Percentiles rank a stretch among this genome's conserved stretches.
phyloP scores from a whole-genome alignment of 2,797 vertebrate genomes.

The Sebastes vulpes region DNA sequence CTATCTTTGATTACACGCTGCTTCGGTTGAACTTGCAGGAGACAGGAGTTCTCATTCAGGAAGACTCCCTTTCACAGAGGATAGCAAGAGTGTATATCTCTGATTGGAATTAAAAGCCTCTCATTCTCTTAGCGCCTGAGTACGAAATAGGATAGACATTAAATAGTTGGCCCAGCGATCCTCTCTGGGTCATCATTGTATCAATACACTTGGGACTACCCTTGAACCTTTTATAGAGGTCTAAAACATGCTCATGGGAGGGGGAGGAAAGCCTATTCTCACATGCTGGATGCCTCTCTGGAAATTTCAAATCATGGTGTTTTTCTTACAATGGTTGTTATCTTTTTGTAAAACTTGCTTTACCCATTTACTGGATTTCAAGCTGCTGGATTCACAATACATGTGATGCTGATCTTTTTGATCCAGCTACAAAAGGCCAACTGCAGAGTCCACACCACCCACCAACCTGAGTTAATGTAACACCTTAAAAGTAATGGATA shows the following conservation, averaged over 20 bases:
- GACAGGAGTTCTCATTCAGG: conserved; percentile 75
- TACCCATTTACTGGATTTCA: conserved; percentile 8
- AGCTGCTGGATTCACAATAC: background rate
- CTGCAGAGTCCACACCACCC: background rate
- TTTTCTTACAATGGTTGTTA: background rate
- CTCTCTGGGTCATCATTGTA: conserved; percentile 29
- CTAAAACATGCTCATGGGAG: background rate
- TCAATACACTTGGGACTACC: conserved; percentile 4
- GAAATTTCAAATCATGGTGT: background rate
- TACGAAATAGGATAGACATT: conserved; percentile 38
- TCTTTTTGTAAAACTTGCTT: background rate
- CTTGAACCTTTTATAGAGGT: background rate
- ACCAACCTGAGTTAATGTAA: background rate
- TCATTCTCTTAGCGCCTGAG: conserved; percentile 22
- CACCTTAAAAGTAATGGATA: background rate
- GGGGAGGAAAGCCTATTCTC: background rate
- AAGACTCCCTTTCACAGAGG: conserved; percentile 44
- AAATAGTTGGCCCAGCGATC: conserved; percentile 11
- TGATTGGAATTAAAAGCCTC: conserved; percentile 53
- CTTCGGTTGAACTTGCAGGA: conserved; percentile 70
- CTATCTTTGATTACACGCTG: conserved; percentile 74
- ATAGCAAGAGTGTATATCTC: conserved; percentile 19
- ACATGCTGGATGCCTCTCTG: background rate
- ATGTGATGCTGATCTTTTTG: background rate
- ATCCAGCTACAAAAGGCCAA: background rate